Percentiles rank a stretch among this genome's conserved stretches.
phyloP scores from a whole-genome alignment of 23 tunicate species.

The Trididemnum clinides region DNA sequence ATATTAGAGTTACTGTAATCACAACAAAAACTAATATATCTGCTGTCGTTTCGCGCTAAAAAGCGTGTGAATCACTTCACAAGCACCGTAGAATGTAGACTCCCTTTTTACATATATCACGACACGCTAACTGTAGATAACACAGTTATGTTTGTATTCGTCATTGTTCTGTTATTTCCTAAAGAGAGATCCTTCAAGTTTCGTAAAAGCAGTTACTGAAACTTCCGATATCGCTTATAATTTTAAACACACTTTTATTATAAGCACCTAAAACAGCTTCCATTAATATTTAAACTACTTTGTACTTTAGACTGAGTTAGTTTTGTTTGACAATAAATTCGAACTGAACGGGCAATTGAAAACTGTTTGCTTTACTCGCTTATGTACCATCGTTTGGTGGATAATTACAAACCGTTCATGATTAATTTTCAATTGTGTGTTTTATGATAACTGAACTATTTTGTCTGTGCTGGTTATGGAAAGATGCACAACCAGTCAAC shows the following conservation, averaged over 20 bases:
- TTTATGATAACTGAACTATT: too few species aligned
- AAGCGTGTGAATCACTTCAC: slow-evolving; percentile 13
- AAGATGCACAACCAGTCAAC: too few species aligned
- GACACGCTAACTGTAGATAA: slow-evolving; percentile 21
- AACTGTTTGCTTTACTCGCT: too few species aligned
- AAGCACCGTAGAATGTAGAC: neutral
- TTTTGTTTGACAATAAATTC: slow-evolving; percentile 27
- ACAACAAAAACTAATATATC: neutral
- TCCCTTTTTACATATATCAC: slow-evolving; percentile 35
- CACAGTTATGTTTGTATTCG: slow-evolving; percentile 12
- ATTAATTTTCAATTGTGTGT: too few species aligned
- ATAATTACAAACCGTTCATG: too few species aligned
- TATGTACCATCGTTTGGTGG: too few species aligned
- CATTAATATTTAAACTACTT: slow-evolving; percentile 42
- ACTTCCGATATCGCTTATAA: too few species aligned
- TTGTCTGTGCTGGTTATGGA: too few species aligned
- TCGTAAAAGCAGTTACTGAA: too few species aligned
- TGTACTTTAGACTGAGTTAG: slow-evolving; percentile 36
- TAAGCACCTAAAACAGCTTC: neutral
- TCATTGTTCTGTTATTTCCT: slow-evolving; percentile 25
- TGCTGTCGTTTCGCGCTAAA: neutral
- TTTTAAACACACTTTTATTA: slow-evolving; percentile 5
- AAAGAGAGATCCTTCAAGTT: too few species aligned
- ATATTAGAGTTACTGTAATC: neutral
- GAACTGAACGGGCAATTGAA: too few species aligned